Conservation (phyloP, 2,113 vertebrate genomes). For the Ophthalmolycus amberensis region DNA sequence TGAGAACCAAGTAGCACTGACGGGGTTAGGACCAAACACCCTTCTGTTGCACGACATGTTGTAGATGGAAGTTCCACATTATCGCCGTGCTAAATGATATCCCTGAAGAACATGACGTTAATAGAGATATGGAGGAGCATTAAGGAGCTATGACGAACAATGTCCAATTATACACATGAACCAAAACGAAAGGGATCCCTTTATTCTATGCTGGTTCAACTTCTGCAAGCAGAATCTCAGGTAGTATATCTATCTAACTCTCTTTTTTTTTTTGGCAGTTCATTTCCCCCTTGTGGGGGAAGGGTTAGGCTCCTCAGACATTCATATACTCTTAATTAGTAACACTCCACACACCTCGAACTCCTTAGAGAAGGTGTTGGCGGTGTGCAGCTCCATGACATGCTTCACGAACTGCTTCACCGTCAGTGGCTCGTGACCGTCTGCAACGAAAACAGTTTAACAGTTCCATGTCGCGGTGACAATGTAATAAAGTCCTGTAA, state of each 20-base stretch:
- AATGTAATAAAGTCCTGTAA: not conserved
- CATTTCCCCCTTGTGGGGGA: not conserved
- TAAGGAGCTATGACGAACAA: conserved; percentile 60
- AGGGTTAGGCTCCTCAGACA: not conserved
- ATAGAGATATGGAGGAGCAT: conserved; percentile 63
- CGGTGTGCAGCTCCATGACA: conserved; percentile 93
- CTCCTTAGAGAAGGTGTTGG: conserved; percentile 94
- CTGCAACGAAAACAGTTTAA: conserved; percentile 78
- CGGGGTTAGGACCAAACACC: conserved; percentile 8
- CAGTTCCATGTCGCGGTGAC: not conserved
- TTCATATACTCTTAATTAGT: not conserved
- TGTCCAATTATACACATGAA: not conserved
- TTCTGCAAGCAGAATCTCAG: not conserved
- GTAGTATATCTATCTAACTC: not conserved
- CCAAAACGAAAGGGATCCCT: not conserved
- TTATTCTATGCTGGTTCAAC: not conserved
- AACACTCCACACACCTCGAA: conserved; percentile 88
- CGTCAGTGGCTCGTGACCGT: conserved; percentile 93
- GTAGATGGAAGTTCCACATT: not conserved
- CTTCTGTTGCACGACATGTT: not conserved
- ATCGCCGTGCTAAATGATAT: conserved; percentile 4
- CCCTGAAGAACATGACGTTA: conserved; percentile 64
- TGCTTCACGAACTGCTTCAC: conserved; percentile 97
- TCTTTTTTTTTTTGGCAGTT: not conserved
- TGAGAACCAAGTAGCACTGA: not conserved